Conservation (phyloP, 2,888 invertebrate genomes). For the Sesia apiformis region DNA sequence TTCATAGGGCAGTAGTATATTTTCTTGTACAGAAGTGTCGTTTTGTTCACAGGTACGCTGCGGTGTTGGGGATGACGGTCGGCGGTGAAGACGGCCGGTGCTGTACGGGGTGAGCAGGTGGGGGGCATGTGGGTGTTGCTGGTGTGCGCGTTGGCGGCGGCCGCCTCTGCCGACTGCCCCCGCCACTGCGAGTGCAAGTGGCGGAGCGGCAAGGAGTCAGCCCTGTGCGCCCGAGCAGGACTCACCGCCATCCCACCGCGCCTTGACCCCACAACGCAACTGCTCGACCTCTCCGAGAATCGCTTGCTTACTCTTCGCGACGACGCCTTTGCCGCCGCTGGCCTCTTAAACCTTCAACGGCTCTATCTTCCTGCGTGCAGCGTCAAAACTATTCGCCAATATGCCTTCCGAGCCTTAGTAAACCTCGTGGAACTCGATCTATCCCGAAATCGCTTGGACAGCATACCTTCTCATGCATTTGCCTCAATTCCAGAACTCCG, state of each 20-base stretch:
- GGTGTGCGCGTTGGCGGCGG: slow-evolving; percentile 59
- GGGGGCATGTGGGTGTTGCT: slow-evolving; percentile 76
- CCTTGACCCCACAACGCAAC: slow-evolving; percentile 85
- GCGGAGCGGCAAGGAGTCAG: slow-evolving; percentile 91
- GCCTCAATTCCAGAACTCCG: slow-evolving; percentile 82
- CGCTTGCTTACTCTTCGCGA: slow-evolving; percentile 78
- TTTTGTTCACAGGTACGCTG: slow-evolving; percentile 36
- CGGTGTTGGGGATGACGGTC: slow-evolving; percentile 53
- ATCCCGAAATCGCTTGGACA: slow-evolving; percentile 80
- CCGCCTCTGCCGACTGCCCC: slow-evolving; percentile 79
- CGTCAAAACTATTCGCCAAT: slow-evolving; percentile 79
- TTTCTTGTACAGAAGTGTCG: neutral
- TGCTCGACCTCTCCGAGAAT: slow-evolving; percentile 85
- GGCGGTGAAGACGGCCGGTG: slow-evolving; percentile 51
- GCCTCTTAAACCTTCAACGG: slow-evolving; percentile 86
- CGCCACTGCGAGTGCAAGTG: slow-evolving; percentile 90
- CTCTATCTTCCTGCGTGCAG: slow-evolving; percentile 83
- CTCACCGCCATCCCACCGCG: slow-evolving; percentile 82
- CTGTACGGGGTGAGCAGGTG: slow-evolving; percentile 53
- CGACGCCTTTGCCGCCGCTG: slow-evolving; percentile 83
- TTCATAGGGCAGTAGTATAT: no score
- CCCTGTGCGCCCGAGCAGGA: slow-evolving; percentile 84
- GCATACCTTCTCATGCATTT: slow-evolving; percentile 83
- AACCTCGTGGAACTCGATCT: slow-evolving; percentile 89
- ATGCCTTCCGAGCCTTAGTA: slow-evolving; percentile 84